Evolutionary conservation across 2,113 vertebrate genomes (phyloP), one percentile per base, ranked within the genome.

Genomic region (Brachirus orientalis): DNA sequence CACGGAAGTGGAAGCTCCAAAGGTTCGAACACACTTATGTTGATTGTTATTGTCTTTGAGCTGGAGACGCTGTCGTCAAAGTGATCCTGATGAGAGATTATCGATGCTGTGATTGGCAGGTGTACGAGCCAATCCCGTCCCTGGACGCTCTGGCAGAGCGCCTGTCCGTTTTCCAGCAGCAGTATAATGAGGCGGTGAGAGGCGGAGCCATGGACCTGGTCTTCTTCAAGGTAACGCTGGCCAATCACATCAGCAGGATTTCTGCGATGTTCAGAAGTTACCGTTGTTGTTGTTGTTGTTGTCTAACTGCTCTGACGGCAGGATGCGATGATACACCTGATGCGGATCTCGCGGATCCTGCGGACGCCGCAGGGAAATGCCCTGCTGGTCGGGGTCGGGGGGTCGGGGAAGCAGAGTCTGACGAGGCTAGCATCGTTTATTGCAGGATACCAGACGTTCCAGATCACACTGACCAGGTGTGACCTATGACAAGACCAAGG

Each of bases 391-490:
- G 95, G 94, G 20, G 94, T 95, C 8, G 94, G 94, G 3, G 94
- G 95, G 63, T 95, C 95, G 14, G 95, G 95, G 52, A 95, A 95
- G 73, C 94, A 95, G 84, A 95, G 94, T 63, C 89, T 95, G 78
- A 95, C 93, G 40, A 90, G 92, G 68, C 72, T 95, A 44, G 91
- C 94, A 0, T 94, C 94, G 0, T 94, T 90, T 72, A 95, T 95
- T 72, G 93, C 94, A 52, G 94, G 94, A 79, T 94, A 94, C 8
- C 90, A 94, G 60, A 95, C 68, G 57, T 95, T 95, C 84, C 94
- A 95, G 84, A 95, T 95, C 79, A 91, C 91, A 18, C 84, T 95
- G 61, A 95, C 92, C 86, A 91, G 95, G 95, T 95, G 80, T 77
- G 36, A 8, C 11, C 1, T 9, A 6, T 11, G 3, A 50, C 18